Percentiles rank a stretch among this genome's conserved stretches.
These are phyloP conservation scores for Scaptomyza flava DNA, from an alignment of 2,888 invertebrate genomes.

Conservation along the genomic window DNA sequence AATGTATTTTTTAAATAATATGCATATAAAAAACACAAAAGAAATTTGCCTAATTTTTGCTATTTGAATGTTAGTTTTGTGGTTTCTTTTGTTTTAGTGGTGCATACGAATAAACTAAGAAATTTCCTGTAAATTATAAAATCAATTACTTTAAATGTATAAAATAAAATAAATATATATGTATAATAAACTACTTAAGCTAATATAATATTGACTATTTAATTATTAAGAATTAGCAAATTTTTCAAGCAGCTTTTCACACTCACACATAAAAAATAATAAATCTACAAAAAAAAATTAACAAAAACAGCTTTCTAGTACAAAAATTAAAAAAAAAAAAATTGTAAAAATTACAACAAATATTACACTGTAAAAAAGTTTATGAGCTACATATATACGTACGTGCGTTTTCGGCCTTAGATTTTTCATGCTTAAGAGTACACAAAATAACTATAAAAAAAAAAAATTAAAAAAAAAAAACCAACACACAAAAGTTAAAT, in stretches of 20 bases:
- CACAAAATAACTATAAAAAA: conserved; percentile 47
- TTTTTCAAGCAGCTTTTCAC: conserved; percentile 72
- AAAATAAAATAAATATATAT: conserved; percentile 58
- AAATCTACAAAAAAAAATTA: not conserved
- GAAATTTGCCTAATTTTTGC: conserved; percentile 57
- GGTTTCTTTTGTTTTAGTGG: conserved; percentile 58
- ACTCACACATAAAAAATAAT: conserved; percentile 13
- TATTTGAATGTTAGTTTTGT: conserved; percentile 66
- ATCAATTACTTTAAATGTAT: conserved; percentile 61
- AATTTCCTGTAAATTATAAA: conserved; percentile 53
- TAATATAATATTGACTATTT: conserved; percentile 61
- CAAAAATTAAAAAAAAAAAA: conserved; percentile 51
- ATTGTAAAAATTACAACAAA: conserved; percentile 40
- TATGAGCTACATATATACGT: conserved; percentile 61
- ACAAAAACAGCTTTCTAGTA: conserved; percentile 68
- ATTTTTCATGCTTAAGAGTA: conserved; percentile 70
- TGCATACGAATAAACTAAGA: conserved; percentile 29
- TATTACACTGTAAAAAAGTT: conserved; percentile 61
- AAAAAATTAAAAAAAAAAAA: conserved; percentile 36
- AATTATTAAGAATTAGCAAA: conserved; percentile 70
- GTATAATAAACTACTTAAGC: conserved; percentile 60
- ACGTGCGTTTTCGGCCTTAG: conserved; percentile 76
- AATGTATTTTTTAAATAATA: conserved; percentile 69
- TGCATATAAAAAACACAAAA: conserved; percentile 44
- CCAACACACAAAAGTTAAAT: conserved; percentile 60